A percentile compares a stretch with the other conserved stretches of the same genome.
Conservation (phyloP, 2,888 invertebrate genomes). For the Allolobophora icterica region DNA sequence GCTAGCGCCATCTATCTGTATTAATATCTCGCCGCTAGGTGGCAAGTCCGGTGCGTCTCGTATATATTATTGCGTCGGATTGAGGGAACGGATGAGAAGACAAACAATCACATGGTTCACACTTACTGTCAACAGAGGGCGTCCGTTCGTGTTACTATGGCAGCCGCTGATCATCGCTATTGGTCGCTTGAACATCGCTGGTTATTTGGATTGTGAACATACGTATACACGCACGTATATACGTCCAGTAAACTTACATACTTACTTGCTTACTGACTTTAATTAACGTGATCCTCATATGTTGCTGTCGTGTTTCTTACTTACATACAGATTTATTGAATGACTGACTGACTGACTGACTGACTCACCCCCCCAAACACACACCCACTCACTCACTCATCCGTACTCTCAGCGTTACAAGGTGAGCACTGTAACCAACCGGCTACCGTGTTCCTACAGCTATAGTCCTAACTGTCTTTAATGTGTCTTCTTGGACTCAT, state of each 20-base stretch:
- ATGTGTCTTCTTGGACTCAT: too few species aligned
- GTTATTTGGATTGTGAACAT: neutral
- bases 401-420: too few species aligned
- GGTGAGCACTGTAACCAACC: too few species aligned
- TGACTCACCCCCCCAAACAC: neutral
- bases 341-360: neutral
- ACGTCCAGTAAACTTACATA: neutral
- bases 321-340: neutral
- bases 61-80: constrained; percentile 11
- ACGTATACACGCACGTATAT: too few species aligned
- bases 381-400: too few species aligned
- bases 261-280: neutral
- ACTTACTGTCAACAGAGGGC: constrained; percentile 7
- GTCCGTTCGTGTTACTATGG: neutral
- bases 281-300: too few species aligned
- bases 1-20: constrained; percentile 19
- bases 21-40: constrained; percentile 20
- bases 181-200: neutral
- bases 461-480: too few species aligned
- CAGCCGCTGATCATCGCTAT: neutral
- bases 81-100: neutral
- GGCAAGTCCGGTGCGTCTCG: constrained; percentile 14
- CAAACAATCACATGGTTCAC: neutral
- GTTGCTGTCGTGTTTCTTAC: too few species aligned
- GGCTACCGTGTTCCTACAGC: too few species aligned